Conservation (phyloP, 2,888 invertebrate genomes). For the Aplocera efformata region DNA sequence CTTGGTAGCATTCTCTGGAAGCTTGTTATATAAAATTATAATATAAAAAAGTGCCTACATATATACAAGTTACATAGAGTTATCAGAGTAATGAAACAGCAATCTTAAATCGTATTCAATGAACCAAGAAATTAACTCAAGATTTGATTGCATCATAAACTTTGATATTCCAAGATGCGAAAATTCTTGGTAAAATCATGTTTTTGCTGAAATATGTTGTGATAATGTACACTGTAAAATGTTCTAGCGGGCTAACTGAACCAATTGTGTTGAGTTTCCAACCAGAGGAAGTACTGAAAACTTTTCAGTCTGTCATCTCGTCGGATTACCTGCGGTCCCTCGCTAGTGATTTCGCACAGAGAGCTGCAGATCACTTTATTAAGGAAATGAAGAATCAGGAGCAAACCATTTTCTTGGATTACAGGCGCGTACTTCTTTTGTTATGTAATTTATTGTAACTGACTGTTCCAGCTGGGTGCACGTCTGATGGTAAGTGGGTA, state of each 20-base stretch:
- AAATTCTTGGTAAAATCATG: slow-evolving; percentile 2
- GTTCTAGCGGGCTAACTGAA: slow-evolving; percentile 9
- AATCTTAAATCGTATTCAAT: slow-evolving; percentile 3
- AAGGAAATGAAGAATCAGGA: slow-evolving; percentile 36
- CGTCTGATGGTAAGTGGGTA: too few relatives aligned
- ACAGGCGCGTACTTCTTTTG: too few relatives aligned
- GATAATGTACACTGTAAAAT: not conserved
- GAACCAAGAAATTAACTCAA: slow-evolving; percentile 6
- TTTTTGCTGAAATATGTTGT: not conserved
- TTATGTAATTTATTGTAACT: too few relatives aligned
- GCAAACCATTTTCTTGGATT: not conserved
- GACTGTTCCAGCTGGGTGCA: too few relatives aligned
- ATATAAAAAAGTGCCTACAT: too few relatives aligned
- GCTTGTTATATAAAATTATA: too few relatives aligned
- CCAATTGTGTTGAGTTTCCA: slow-evolving; percentile 34
- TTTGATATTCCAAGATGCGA: not conserved
- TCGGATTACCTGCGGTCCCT: slow-evolving; percentile 39
- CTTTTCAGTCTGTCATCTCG: slow-evolving; percentile 39
- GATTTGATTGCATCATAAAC: slow-evolving; percentile 1
- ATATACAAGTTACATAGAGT: too few relatives aligned
- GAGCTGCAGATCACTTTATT: slow-evolving; percentile 41
- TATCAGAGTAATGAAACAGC: slow-evolving; percentile 5
- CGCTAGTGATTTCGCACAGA: slow-evolving; percentile 41
- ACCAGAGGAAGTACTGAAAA: slow-evolving; percentile 38
- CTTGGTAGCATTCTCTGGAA: too few relatives aligned